Percentiles rank a stretch among this genome's conserved stretches.
phyloP scores from a whole-genome alignment of 2,888 invertebrate species.

The Cremastinae sp. region DNA sequence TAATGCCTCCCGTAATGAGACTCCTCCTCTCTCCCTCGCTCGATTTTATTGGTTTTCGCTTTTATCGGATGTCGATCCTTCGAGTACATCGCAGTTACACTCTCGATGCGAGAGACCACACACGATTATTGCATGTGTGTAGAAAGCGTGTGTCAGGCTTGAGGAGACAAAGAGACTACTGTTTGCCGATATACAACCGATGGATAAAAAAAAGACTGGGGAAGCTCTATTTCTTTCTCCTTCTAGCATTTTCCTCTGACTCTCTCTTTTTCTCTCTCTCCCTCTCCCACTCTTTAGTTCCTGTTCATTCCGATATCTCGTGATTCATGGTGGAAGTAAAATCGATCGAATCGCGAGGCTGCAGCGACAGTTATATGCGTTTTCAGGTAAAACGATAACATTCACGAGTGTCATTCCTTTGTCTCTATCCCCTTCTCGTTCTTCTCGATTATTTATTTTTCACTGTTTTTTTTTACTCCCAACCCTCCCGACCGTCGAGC shows the following conservation, averaged over 20 bases:
- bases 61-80: constrained; percentile 34
- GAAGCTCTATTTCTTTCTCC: constrained; percentile 38
- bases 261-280: constrained; percentile 37
- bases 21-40: neutral
- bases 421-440: neutral
- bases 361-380: constrained; percentile 14
- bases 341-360: constrained; percentile 52
- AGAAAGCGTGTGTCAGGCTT: constrained; percentile 27
- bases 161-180: constrained; percentile 45
- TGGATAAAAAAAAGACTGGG: constrained; percentile 19
- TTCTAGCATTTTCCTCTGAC: constrained; percentile 29
- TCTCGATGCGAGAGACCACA: constrained; percentile 27
- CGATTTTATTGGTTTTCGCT: constrained; percentile 27
- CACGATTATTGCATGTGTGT: constrained; percentile 16
- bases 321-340: constrained; percentile 43
- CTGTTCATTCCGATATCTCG: constrained; percentile 36
- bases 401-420: constrained; percentile 16
- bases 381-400: constrained; percentile 19
- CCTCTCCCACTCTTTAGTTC: constrained; percentile 11
- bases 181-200: constrained; percentile 52
- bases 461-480: too few relatives aligned
- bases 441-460: neutral
- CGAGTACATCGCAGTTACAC: constrained; percentile 20
- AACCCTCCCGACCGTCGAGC: neutral
- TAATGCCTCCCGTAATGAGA: constrained; percentile 15